These are phyloP conservation scores for Drosophila mojavensis DNA, from an alignment of 1,140 invertebrate species.

Conservation along the genomic window DNA sequence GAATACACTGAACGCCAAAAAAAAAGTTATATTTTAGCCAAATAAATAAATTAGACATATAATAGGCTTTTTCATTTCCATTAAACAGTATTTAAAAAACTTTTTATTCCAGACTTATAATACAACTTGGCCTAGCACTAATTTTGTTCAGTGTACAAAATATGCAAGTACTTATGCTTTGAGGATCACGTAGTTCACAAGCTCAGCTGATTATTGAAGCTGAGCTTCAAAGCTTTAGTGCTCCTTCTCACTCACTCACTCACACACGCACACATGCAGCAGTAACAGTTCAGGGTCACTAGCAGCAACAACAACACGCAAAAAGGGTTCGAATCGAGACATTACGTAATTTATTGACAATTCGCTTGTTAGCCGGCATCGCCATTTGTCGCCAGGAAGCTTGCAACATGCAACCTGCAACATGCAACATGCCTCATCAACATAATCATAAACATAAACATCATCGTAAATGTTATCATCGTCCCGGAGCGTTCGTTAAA, in stretches of 20 bases:
- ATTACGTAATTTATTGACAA: constrained; percentile 40
- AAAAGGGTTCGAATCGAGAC: constrained; percentile 39
- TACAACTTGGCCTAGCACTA: not conserved
- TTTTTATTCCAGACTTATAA: too few relatives aligned
- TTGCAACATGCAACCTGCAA: constrained; percentile 11
- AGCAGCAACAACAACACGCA: constrained; percentile 4
- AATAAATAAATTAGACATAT: not conserved
- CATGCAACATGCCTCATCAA: constrained; percentile 6
- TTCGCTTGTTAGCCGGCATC: constrained; percentile 20
- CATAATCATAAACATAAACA: constrained; percentile 21
- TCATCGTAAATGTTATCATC: constrained; percentile 24
- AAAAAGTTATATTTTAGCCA: not conserved
- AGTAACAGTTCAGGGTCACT: constrained; percentile 40
- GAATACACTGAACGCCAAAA: constrained; percentile 1
- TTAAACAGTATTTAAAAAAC: not conserved
- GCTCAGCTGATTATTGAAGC: constrained; percentile 43
- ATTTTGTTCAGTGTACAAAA: constrained; percentile 11
- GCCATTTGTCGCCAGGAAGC: constrained; percentile 10
- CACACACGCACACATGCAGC: constrained; percentile 9
- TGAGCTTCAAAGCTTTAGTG: constrained; percentile 21
- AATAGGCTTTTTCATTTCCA: not conserved
- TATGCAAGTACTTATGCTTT: constrained; percentile 23
- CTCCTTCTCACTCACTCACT: constrained; percentile 5
- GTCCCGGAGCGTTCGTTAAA: constrained; percentile 24
- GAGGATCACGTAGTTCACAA: constrained; percentile 46